Evolutionary conservation across 2,797 vertebrate genomes (phyloP), one percentile per base, ranked within the genome.

Genomic region (Psittacula echo): DNA sequence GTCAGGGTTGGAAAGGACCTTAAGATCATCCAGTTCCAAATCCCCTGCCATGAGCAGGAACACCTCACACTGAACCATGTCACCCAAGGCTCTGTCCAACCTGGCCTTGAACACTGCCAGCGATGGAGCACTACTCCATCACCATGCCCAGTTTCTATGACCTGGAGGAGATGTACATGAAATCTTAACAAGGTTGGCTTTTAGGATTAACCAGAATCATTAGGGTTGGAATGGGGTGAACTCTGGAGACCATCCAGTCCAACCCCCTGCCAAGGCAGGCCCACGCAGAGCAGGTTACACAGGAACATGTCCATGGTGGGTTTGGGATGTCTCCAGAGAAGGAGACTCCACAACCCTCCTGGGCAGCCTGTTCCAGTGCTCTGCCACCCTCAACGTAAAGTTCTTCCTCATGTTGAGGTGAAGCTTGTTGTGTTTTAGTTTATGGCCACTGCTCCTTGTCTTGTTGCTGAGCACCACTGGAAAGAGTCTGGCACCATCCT

Each of bases 71-170:
- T 54, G 32, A 21, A 5, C 53, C 53, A 20, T 32, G 53, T 32
- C 53, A 54, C 3, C 30, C 51, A 53, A 53, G 51, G 19, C 53
- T 32, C 30, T 2, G 5, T 54, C 5, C 53, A 32, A 21, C 53
- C 19, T 34, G 32, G n/a, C n/a, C 56, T 58, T 34, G n/a, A 58
- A 24, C n/a, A 34, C n/a, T 24, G 56, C 22, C n/a, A 58, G n/a
- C 22, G n/a, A 34, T 23, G n/a, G 56, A 29, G 37, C 19, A 17
- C 1, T 2, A 7, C 17, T 60, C 58, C 54, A 44, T 8, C 41
- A 7, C 11, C 0, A 0, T 3, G 7, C 1, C 13, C 39, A 0
- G 32, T 13, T 47, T 18, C 39, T 10, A 1, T 1, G 13, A 65
- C 9, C 5, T 9, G 39, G 13, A 44, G 53, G 30, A 51, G 47